phyloP scores from a whole-genome alignment of 2,113 vertebrate species.

The Capra hircus region DNA sequence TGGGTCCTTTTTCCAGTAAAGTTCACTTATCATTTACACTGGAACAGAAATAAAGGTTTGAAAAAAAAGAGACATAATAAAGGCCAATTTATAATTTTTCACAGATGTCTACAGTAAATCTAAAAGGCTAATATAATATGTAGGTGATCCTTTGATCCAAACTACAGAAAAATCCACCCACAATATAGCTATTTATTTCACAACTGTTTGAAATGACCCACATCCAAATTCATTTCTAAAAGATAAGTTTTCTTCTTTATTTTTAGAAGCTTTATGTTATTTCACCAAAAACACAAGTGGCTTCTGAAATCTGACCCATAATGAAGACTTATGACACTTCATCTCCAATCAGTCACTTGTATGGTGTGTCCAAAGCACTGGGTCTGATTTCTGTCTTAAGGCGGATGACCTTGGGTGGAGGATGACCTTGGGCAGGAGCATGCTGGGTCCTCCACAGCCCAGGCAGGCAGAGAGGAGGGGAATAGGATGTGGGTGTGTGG shows the following conservation, averaged over 20 bases:
- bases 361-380: not conserved
- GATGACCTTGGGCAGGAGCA: constrained; percentile 29
- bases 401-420: constrained; percentile 13
- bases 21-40: constrained; percentile 35
- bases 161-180: not conserved
- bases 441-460: not conserved
- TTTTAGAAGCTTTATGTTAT: constrained; percentile 10
- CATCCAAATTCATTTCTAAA: constrained; percentile 27
- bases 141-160: not conserved
- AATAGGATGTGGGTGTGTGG: not conserved
- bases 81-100: constrained; percentile 18
- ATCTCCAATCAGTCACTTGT: not conserved
- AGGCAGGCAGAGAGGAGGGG: not conserved
- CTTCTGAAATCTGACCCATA: not conserved
- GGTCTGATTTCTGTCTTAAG: constrained; percentile 24
- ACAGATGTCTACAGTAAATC: not conserved
- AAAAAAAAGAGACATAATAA: constrained; percentile 45
- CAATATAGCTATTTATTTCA: not conserved
- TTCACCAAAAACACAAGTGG: not conserved
- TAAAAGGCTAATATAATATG: not conserved
- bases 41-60: constrained; percentile 51
- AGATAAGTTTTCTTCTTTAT: not conserved
- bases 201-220: not conserved
- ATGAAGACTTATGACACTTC: not conserved
- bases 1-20: constrained; percentile 40